These are phyloP conservation scores for Denticeps clupeoides DNA, from an alignment of 2,797 vertebrate genomes.

Conservation along the genomic window DNA sequence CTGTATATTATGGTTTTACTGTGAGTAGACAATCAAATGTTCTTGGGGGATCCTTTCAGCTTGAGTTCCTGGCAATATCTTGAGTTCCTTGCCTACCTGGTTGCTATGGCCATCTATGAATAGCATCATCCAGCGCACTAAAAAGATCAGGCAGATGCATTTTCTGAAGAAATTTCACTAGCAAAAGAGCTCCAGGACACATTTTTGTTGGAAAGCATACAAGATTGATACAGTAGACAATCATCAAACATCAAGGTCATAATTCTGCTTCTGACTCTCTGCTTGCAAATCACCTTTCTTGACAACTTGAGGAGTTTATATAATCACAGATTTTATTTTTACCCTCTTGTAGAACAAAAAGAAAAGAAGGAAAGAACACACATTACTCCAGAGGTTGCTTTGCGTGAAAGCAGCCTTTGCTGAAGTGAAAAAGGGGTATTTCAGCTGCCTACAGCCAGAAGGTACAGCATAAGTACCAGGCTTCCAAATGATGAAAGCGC, in stretches of 20 bases:
- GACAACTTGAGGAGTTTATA: constrained; percentile 51
- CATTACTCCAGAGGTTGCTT: constrained; percentile 61
- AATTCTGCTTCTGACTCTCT: constrained; percentile 37
- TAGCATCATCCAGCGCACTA: no score
- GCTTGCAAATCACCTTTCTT: constrained; percentile 50
- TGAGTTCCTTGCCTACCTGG: no score
- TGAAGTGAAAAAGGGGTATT: constrained; percentile 43
- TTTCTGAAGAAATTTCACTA: no score
- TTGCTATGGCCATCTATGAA: no score
- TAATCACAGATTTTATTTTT: constrained; percentile 56
- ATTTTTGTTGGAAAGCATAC: constrained; percentile 9
- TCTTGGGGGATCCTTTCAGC: no score
- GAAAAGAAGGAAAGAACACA: constrained; percentile 34
- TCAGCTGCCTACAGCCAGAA: constrained; percentile 63
- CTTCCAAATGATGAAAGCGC: constrained; percentile 68
- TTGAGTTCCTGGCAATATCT: no score
- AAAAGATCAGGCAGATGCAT: background rate
- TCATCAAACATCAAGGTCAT: constrained; percentile 15
- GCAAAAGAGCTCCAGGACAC: constrained; percentile 7
- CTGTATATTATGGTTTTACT: no score
- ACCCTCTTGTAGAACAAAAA: constrained; percentile 37
- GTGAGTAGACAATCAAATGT: no score
- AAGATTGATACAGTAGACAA: constrained; percentile 4
- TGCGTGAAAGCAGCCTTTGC: constrained; percentile 53
- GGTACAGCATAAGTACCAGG: constrained; percentile 59